These are phyloP conservation scores for Muricea muricata DNA, from an alignment of 92 coral and sea anemone genomes.

Conservation along the genomic window DNA sequence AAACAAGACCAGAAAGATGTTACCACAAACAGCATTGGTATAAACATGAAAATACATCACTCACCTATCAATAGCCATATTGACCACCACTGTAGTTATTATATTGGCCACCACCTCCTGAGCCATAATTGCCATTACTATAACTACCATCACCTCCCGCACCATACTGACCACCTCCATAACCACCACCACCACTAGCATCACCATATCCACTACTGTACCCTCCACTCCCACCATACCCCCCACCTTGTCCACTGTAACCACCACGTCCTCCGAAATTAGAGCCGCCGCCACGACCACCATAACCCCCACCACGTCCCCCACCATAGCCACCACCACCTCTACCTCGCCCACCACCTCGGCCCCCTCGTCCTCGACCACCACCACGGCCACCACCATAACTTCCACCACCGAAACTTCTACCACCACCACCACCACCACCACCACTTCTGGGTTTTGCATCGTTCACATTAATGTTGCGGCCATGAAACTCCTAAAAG, in stretches of 20 bases:
- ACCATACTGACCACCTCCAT: too few species aligned
- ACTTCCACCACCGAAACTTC: slow-evolving; percentile 23
- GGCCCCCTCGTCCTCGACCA: background rate
- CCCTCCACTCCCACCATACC: background rate
- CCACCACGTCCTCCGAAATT: background rate
- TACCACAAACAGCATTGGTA: too few species aligned
- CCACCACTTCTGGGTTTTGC: slow-evolving; percentile 44
- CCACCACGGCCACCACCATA: slow-evolving; percentile 26
- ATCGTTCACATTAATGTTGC: slow-evolving; percentile 38
- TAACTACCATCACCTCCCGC: too few species aligned
- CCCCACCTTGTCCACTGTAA: too few species aligned
- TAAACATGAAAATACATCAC: too few species aligned
- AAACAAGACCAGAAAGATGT: too few species aligned
- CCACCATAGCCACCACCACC: background rate
- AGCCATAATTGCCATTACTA: too few species aligned
- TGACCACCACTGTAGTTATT: too few species aligned
- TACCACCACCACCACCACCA: slow-evolving; percentile 50
- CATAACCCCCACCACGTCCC: background rate
- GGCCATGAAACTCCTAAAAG: slow-evolving; percentile 31
- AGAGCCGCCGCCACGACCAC: background rate
- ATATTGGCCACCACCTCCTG: too few species aligned
- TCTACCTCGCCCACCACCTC: background rate
- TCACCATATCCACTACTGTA: too few species aligned
- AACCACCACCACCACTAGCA: too few species aligned
- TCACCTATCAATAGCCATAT: too few species aligned